Conservation (phyloP, 2,113 vertebrate genomes). For the Amazona vittata region DNA sequence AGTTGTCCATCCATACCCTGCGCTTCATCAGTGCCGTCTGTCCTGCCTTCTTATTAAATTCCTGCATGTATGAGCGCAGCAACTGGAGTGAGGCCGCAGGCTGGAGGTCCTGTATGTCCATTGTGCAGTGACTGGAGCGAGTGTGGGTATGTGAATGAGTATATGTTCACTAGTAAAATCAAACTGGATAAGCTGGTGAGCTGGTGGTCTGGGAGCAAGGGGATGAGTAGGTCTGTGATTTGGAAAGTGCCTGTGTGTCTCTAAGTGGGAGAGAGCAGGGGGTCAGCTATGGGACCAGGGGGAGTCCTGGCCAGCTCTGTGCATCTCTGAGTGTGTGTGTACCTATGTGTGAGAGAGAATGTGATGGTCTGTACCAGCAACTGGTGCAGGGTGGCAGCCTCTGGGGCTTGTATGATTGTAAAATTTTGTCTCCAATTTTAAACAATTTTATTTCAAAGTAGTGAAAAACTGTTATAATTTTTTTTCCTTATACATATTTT, state of each 20-base stretch:
- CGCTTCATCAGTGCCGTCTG: background rate
- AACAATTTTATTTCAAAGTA: background rate
- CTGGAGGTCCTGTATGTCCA: background rate
- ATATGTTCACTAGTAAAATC: background rate
- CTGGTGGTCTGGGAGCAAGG: background rate
- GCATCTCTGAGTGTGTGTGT: background rate
- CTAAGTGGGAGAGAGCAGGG: background rate
- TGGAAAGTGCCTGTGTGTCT: background rate
- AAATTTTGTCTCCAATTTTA: background rate
- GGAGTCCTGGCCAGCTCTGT: background rate
- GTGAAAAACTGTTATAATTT: background rate
- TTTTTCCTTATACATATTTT: background rate
- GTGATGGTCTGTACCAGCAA: background rate
- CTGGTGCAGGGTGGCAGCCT: background rate
- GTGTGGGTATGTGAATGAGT: no score
- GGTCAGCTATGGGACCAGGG: background rate
- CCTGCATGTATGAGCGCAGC: background rate
- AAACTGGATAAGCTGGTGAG: background rate
- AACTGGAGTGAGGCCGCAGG: background rate
- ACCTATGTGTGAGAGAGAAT: background rate
- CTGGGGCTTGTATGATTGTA: background rate
- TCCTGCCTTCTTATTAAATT: background rate
- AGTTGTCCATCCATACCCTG: background rate
- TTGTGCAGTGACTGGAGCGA: background rate
- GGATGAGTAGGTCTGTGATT: background rate